Conservation (phyloP, 2,888 invertebrate species). For the Drosophila tanythrix region DNA sequence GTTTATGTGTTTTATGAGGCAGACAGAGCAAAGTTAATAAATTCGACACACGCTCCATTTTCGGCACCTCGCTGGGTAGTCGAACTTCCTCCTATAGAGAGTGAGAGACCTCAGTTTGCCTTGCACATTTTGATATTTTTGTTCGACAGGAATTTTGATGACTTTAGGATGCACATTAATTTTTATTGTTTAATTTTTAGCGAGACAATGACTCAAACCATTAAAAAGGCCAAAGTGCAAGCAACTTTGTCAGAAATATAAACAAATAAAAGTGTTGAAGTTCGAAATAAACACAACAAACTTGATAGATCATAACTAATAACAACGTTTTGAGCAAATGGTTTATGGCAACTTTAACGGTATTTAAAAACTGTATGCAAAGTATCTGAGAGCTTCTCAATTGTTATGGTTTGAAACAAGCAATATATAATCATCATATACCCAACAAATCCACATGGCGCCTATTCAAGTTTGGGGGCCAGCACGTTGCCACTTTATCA, state of each 20-base stretch:
- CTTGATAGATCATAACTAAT: background rate
- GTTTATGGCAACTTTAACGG: background rate
- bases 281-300: background rate
- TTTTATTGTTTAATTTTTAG: conserved; percentile 26
- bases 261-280: conserved; percentile 11
- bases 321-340: background rate
- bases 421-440: conserved; percentile 20
- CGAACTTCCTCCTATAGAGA: conserved; percentile 63
- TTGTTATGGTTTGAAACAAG: conserved; percentile 8
- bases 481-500: conserved; percentile 74
- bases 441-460: conserved; percentile 33
- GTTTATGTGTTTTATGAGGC: conserved; percentile 54
- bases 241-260: conserved; percentile 44
- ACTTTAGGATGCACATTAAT: conserved; percentile 1
- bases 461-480: conserved; percentile 57
- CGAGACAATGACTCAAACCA: conserved; percentile 19
- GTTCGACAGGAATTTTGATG: conserved; percentile 50
- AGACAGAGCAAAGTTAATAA: conserved; percentile 55
- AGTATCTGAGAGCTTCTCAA: conserved; percentile 17
- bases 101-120: conserved; percentile 60
- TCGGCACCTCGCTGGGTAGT: conserved; percentile 46
- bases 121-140: conserved; percentile 47
- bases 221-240: conserved; percentile 62
- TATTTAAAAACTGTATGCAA: background rate
- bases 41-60: conserved; percentile 73